Evolutionary conservation across 2,888 invertebrate genomes (phyloP).

Genomic region (Drosophila affinis): DNA sequence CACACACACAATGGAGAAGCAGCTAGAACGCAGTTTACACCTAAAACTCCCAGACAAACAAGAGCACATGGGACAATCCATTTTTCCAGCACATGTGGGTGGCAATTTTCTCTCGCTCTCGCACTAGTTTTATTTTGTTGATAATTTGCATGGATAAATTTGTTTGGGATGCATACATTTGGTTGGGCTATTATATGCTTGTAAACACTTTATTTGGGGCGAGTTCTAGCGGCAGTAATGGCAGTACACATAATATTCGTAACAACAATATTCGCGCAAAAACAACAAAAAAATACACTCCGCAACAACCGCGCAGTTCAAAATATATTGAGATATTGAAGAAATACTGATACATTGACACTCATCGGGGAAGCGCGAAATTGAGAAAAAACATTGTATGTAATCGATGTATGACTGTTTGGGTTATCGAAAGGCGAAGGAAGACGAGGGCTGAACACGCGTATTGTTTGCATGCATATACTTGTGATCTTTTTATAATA

Average conservation of each 20-base stretch:
- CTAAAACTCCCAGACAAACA: not conserved
- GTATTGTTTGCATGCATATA: not conserved
- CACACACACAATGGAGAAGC: not conserved
- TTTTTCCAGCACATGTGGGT: not conserved
- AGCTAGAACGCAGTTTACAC: not conserved
- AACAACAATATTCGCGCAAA: conserved; percentile 33
- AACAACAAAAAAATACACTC: conserved; percentile 21
- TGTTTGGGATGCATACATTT: not conserved
- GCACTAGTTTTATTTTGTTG: not conserved
- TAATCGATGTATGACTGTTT: not conserved
- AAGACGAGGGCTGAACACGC: not conserved
- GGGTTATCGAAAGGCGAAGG: not conserved
- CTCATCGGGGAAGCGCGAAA: not conserved
- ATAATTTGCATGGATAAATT: not conserved
- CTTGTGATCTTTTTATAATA: not conserved
- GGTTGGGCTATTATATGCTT: not conserved
- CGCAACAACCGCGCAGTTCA: not conserved
- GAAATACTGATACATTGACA: not conserved
- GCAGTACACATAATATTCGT: not conserved
- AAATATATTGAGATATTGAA: not conserved
- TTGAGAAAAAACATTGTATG: not conserved
- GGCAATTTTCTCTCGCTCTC: not conserved
- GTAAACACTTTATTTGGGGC: not conserved
- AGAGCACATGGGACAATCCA: not conserved
- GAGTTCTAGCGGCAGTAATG: conserved; percentile 12